Evolutionary conservation across 2,113 vertebrate genomes (phyloP).

Genomic region (Desmodus rotundus): DNA sequence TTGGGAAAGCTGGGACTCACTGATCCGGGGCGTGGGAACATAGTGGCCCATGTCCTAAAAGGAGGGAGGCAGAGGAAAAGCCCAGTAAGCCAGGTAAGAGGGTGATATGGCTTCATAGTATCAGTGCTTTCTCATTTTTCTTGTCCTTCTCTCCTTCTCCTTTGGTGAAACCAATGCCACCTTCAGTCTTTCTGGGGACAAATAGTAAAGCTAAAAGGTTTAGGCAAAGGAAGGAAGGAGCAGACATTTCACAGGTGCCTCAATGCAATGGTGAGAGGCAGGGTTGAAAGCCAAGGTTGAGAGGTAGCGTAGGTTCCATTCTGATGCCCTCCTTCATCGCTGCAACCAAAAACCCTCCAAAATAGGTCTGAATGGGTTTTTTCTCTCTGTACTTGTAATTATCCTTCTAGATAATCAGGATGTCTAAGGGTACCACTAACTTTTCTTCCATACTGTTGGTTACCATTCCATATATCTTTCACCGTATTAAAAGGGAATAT

Average conservation of each 20-base stretch:
- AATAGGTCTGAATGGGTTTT: not conserved
- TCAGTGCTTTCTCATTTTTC: not conserved
- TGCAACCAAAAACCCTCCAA: not conserved
- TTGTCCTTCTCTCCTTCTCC: not conserved
- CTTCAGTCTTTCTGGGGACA: not conserved
- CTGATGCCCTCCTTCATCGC: not conserved
- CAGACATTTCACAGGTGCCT: not conserved
- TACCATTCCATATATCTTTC: not conserved
- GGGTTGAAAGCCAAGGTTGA: not conserved
- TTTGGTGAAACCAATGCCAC: not conserved
- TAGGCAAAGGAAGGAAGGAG: not conserved
- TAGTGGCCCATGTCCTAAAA: conserved; percentile 73
- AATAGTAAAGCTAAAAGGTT: not conserved
- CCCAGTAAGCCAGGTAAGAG: not conserved
- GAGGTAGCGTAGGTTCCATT: too few relatives aligned
- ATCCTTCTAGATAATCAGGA: not conserved
- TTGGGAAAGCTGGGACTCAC: conserved; percentile 80
- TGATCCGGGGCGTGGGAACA: conserved; percentile 73
- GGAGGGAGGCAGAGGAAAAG: not conserved
- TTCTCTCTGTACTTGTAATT: not conserved
- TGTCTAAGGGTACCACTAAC: not conserved
- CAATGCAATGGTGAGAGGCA: not conserved
- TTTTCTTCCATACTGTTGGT: not conserved
- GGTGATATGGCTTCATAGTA: fast-evolving
- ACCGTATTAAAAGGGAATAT: not conserved